phyloP scores from a whole-genome alignment of 2,797 vertebrate species.

The Spinus olivaceus region DNA sequence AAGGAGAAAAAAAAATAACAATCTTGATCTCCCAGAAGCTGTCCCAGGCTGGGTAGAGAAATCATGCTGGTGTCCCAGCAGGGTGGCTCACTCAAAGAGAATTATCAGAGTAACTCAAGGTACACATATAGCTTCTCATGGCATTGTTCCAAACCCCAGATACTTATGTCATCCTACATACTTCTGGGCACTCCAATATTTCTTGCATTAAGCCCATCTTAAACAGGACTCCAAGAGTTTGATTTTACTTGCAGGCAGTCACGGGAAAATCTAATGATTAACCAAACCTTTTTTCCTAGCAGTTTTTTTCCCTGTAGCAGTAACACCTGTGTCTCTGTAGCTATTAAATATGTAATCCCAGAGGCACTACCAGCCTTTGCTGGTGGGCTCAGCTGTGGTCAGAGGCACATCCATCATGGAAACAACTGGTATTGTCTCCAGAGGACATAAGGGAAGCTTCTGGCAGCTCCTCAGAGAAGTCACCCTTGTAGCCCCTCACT shows the following conservation, averaged over 20 bases:
- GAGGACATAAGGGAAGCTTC: not conserved
- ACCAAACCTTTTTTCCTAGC: not conserved
- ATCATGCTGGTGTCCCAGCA: not conserved
- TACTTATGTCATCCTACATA: not conserved
- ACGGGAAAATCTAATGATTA: slow-evolving; percentile 25
- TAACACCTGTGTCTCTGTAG: not conserved
- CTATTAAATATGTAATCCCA: not conserved
- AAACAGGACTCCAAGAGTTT: slow-evolving; percentile 6
- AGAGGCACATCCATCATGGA: rapidly evolving
- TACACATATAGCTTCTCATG: not conserved
- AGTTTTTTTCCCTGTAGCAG: not conserved
- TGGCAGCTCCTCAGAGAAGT: not conserved
- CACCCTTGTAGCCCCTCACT: not conserved
- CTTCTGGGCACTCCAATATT: not conserved
- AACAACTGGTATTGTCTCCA: rapidly evolving
- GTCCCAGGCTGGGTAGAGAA: not conserved
- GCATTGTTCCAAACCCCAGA: not conserved
- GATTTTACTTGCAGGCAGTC: slow-evolving; percentile 1
- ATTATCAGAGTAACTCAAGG: not conserved
- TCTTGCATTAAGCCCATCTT: not conserved
- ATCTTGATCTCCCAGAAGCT: not conserved
- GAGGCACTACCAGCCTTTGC: not conserved
- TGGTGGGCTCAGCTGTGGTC: not conserved
- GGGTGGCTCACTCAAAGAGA: not conserved
- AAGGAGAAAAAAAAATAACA: not conserved